These are phyloP conservation scores for Litoditis marina DNA, from an alignment of 2,888 invertebrate genomes.

Conservation along the genomic window DNA sequence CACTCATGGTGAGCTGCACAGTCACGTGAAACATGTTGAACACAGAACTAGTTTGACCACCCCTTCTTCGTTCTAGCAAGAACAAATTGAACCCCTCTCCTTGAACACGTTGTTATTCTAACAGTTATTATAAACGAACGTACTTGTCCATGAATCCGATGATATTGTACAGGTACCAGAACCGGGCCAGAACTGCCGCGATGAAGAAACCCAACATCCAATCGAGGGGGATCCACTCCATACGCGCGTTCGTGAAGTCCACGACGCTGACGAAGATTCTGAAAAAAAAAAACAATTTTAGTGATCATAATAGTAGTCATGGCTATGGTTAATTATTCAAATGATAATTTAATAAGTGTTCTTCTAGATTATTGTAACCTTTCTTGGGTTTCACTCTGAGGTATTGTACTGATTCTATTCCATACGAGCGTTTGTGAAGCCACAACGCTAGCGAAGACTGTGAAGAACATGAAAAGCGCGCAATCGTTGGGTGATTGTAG, in stretches of 20 bases:
- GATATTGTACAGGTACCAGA: conserved; percentile 43
- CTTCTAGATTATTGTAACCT: no score
- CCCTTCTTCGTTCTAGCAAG: conserved; percentile 40
- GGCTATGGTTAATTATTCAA: no score
- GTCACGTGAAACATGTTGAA: no score
- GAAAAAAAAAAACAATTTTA: conserved; percentile 3
- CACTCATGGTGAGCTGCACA: neutral
- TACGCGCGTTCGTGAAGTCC: conserved; percentile 30
- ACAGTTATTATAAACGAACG: conserved; percentile 14
- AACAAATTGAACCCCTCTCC: conserved; percentile 47
- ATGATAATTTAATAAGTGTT: neutral
- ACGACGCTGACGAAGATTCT: conserved; percentile 31
- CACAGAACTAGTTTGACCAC: conserved; percentile 18
- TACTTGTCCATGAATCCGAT: conserved; percentile 52
- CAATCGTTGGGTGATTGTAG: no score
- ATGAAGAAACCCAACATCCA: conserved; percentile 53
- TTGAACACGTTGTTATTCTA: conserved; percentile 35
- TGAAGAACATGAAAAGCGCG: no score
- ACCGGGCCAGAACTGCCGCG: conserved; percentile 45
- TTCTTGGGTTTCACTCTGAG: no score
- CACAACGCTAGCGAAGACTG: no score
- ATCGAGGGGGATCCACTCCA: conserved; percentile 41
- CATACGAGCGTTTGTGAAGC: no score
- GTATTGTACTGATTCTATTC: no score
- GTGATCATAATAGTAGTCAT: neutral